Evolutionary conservation across 2,888 invertebrate species (phyloP).

Genomic region (Drosophila anomelani): DNA sequence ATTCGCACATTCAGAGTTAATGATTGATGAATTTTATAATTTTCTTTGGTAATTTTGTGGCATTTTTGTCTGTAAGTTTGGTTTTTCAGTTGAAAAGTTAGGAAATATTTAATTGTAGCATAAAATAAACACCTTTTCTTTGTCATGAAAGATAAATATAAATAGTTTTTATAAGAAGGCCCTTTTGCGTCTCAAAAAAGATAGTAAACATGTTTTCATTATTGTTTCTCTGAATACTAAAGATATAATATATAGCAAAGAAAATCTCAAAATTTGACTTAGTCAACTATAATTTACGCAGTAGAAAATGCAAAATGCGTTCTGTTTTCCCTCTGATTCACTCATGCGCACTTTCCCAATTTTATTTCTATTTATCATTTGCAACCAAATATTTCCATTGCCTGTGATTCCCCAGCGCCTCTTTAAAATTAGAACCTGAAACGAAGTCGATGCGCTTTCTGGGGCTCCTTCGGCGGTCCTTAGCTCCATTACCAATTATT

Average conservation of each 20-base stretch:
- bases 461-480: slow-evolving; percentile 4
- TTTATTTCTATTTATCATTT: slow-evolving; percentile 2
- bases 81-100: neutral
- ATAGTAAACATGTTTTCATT: neutral
- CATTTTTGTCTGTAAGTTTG: neutral
- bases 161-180: neutral
- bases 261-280: neutral
- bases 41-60: neutral
- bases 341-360: slow-evolving; percentile 9
- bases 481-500: slow-evolving; percentile 53
- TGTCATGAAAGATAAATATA: no score
- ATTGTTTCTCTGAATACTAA: neutral
- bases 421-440: slow-evolving; percentile 54
- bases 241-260: neutral
- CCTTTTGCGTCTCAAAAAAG: neutral
- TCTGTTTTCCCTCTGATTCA: slow-evolving; percentile 5
- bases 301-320: slow-evolving; percentile 16
- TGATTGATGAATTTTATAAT: slow-evolving; percentile 21
- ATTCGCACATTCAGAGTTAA: slow-evolving; percentile 3
- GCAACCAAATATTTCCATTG: slow-evolving; percentile 19
- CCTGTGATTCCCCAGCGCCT: slow-evolving; percentile 19
- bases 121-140: no score
- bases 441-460: slow-evolving; percentile 31
- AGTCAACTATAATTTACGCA: slow-evolving; percentile 13
- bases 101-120: no score